Evolutionary conservation across 2,888 invertebrate species (phyloP).

Genomic region (Heliconius hortense): DNA sequence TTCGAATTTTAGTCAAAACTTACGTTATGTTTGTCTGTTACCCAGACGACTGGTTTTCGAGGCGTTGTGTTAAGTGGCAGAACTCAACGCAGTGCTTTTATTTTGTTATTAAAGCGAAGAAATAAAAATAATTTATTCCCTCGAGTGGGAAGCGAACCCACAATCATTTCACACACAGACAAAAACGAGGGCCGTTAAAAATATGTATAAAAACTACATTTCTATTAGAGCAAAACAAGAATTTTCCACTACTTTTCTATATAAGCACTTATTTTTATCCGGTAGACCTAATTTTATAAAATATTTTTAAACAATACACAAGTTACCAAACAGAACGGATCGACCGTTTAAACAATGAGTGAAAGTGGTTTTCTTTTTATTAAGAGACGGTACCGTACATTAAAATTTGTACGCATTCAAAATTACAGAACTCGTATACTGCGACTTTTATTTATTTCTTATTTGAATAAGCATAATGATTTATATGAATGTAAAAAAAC

Average conservation of each 20-base stretch:
- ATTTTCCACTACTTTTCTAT: not conserved
- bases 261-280: not conserved
- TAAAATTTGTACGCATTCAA: constrained; percentile 24
- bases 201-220: not conserved
- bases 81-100: not conserved
- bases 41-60: too few relatives aligned
- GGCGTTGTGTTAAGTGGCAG: not conserved
- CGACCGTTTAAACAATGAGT: constrained; percentile 37
- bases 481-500: not conserved
- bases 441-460: not conserved
- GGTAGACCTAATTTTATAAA: constrained; percentile 1
- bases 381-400: constrained; percentile 19
- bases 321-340: constrained; percentile 36
- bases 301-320: constrained; percentile 17
- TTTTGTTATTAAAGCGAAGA: not conserved
- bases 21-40: too few relatives aligned
- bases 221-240: not conserved
- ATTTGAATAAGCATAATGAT: constrained; percentile 2
- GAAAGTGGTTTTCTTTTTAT: constrained; percentile 41
- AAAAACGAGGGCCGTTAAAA: not conserved
- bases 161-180: not conserved
- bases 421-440: constrained; percentile 6
- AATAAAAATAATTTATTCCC: not conserved
- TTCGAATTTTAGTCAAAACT: not conserved
- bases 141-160: not conserved